Conservation (phyloP, 2,113 vertebrate genomes). For the Columba janthina region DNA sequence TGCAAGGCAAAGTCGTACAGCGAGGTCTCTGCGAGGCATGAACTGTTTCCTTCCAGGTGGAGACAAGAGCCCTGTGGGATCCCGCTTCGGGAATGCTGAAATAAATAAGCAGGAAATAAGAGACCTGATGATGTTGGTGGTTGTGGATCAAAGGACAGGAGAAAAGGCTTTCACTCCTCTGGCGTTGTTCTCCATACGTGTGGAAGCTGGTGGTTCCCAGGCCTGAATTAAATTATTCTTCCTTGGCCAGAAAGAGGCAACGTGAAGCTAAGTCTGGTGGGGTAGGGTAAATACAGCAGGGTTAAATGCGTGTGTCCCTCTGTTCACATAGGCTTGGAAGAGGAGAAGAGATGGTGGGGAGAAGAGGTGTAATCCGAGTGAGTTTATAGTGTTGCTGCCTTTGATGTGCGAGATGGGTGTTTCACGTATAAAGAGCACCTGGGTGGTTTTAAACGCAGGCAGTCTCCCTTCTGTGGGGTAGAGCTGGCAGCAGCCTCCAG, state of each 20-base stretch:
- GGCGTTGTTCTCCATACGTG: not conserved
- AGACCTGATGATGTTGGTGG: not conserved
- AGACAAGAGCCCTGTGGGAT: not conserved
- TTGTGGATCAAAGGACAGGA: not conserved
- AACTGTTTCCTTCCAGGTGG: not conserved
- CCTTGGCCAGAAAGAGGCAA: not conserved
- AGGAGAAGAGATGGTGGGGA: not conserved
- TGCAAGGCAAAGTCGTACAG: not conserved
- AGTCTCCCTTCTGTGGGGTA: not conserved
- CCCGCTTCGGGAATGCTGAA: not conserved
- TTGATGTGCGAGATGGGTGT: slow-evolving; percentile 5
- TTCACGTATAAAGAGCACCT: slow-evolving; percentile 9
- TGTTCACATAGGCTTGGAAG: not conserved
- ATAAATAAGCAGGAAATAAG: not conserved
- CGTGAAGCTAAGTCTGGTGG: not conserved
- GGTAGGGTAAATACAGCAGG: not conserved
- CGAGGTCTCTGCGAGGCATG: not conserved
- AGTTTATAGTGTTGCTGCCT: not conserved
- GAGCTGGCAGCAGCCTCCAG: slow-evolving; percentile 29
- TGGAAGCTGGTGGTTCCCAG: not conserved
- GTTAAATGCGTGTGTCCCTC: not conserved
- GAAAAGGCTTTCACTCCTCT: not conserved
- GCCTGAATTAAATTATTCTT: not conserved
- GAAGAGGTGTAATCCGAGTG: not conserved
- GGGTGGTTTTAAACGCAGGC: not conserved